Percentiles rank a stretch among this genome's conserved stretches.
phyloP scores from a whole-genome alignment of 2,888 invertebrate genomes.

The Serripes groenlandicus region DNA sequence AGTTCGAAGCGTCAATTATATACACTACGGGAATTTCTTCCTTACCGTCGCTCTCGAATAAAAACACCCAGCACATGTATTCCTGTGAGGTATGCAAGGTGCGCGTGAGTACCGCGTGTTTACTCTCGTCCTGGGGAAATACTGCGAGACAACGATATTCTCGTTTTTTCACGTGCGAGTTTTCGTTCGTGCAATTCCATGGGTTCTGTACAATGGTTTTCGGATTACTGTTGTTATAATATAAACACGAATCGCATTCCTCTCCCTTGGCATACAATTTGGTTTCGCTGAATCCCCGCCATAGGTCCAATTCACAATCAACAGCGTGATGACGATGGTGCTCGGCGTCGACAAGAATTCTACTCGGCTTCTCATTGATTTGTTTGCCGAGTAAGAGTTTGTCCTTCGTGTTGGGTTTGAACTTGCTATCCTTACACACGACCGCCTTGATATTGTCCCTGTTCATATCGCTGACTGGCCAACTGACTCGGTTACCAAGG shows the following conservation, averaged over 20 bases:
- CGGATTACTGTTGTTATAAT: constrained; percentile 62
- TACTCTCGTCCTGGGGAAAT: constrained; percentile 71
- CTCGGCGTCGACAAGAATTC: constrained; percentile 48
- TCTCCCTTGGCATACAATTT: constrained; percentile 70
- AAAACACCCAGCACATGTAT: constrained; percentile 77
- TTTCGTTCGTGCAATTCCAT: constrained; percentile 47
- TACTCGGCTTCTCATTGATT: constrained; percentile 66
- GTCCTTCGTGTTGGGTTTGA: constrained; percentile 61
- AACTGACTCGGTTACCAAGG: constrained; percentile 74
- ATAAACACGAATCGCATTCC: constrained; percentile 70
- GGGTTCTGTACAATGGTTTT: constrained; percentile 50
- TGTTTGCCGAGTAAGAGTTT: constrained; percentile 52
- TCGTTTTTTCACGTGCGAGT: constrained; percentile 6
- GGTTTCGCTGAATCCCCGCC: constrained; percentile 39
- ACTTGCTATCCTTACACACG: constrained; percentile 70
- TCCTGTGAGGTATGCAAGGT: constrained; percentile 63
- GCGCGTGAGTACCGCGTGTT: constrained; percentile 73
- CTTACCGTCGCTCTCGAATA: constrained; percentile 64
- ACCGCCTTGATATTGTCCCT: constrained; percentile 60
- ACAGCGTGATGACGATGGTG: constrained; percentile 48
- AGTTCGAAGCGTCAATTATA: constrained; percentile 54
- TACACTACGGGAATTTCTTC: constrained; percentile 51
- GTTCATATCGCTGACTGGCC: constrained; percentile 73
- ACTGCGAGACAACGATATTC: constrained; percentile 75
- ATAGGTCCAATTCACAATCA: constrained; percentile 46